phyloP scores from a whole-genome alignment of 2,888 invertebrate species.

The Eupsilia transversa region DNA sequence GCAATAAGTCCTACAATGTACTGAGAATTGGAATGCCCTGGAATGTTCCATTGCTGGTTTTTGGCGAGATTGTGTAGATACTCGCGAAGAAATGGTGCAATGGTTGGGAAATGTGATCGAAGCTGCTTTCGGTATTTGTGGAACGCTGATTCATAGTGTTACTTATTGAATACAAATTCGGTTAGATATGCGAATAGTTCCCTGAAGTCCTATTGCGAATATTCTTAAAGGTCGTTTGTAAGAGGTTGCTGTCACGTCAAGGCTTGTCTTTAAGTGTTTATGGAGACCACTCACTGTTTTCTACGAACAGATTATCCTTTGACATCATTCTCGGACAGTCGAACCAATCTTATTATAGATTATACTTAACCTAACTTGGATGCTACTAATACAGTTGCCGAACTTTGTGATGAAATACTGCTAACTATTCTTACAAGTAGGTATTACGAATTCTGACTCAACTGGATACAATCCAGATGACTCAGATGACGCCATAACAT shows the following conservation, averaged over 20 bases:
- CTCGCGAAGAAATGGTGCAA: slow-evolving; percentile 47
- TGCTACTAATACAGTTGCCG: slow-evolving; percentile 9
- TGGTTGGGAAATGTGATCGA: slow-evolving; percentile 36
- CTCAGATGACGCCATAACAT: slow-evolving; percentile 37
- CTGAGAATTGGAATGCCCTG: slow-evolving; percentile 38
- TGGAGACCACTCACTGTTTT: slow-evolving; percentile 16
- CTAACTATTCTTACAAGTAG: slow-evolving; percentile 3
- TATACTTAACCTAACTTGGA: not conserved
- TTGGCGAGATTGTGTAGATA: slow-evolving; percentile 27
- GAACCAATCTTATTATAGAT: not conserved
- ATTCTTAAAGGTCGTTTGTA: slow-evolving; percentile 35
- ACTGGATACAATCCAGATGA: slow-evolving; percentile 42
- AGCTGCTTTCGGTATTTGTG: slow-evolving; percentile 42
- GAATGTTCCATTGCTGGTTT: slow-evolving; percentile 47
- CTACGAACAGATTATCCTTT: slow-evolving; percentile 22
- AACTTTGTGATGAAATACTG: not conserved
- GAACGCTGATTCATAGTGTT: slow-evolving; percentile 44
- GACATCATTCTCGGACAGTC: not conserved
- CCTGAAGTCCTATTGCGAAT: slow-evolving; percentile 27
- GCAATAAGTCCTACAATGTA: slow-evolving; percentile 43
- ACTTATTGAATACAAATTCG: slow-evolving; percentile 49
- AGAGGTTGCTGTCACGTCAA: slow-evolving; percentile 26
- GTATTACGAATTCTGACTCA: slow-evolving; percentile 36
- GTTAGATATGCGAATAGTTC: slow-evolving; percentile 40
- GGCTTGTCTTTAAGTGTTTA: slow-evolving; percentile 27